phyloP scores from a whole-genome alignment of 2,113 vertebrate species.

The Procavia capensis region DNA sequence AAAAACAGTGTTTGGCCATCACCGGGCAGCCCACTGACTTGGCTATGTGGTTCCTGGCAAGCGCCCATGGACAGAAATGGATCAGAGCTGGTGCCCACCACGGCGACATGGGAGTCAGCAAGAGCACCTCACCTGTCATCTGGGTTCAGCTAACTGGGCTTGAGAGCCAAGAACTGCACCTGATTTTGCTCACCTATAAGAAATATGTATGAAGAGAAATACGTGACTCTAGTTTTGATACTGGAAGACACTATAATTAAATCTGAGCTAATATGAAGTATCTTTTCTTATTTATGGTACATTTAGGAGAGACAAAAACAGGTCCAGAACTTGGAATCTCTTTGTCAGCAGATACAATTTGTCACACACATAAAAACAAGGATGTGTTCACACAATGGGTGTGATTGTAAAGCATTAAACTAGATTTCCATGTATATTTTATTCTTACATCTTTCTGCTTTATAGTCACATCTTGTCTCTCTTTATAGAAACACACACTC shows the following conservation, averaged over 20 bases:
- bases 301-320: background rate
- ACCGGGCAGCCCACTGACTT: constrained; percentile 52
- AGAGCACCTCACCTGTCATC: background rate
- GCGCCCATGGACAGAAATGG: constrained; percentile 33
- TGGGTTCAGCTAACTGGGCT: background rate
- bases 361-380: background rate
- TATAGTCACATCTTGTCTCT: background rate
- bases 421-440: background rate
- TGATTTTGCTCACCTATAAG: constrained; percentile 11
- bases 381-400: background rate
- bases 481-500: background rate
- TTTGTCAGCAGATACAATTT: background rate
- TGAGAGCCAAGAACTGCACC: background rate
- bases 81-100: constrained; percentile 32
- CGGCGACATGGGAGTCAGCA: background rate
- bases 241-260: background rate
- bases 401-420: background rate
- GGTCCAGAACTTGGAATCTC: background rate
- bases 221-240: background rate
- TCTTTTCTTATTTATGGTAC: background rate
- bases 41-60: constrained; percentile 61
- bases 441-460: background rate
- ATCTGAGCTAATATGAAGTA: constrained; percentile 9
- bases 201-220: constrained; percentile 37
- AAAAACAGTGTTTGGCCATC: constrained; percentile 66